A percentile compares a stretch with the other conserved stretches of the same genome.
phyloP scores from a whole-genome alignment of 37 sponge, comb jelly and placozoan species.

The Bolinopsis microptera region DNA sequence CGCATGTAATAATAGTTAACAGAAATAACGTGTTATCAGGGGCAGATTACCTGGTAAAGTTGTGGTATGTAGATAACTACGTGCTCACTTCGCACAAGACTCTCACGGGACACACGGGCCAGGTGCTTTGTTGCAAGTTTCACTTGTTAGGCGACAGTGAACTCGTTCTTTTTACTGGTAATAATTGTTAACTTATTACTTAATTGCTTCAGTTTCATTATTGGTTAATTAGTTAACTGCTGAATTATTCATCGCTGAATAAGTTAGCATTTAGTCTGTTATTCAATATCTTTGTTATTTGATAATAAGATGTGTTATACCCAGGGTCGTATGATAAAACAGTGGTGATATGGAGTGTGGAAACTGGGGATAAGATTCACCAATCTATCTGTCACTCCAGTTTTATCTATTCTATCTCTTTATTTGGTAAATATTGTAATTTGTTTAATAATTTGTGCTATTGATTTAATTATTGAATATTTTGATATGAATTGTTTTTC shows the following conservation, averaged over 20 bases:
- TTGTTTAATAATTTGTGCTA: no score
- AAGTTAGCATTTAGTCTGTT: not conserved
- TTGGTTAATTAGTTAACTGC: no score
- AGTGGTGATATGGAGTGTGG: not conserved
- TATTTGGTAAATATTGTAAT: not conserved
- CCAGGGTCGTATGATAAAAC: conserved; percentile 26
- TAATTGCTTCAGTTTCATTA: no score
- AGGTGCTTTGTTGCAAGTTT: not conserved
- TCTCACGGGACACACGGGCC: conserved; percentile 5
- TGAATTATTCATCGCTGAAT: no score
- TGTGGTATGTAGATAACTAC: conserved; percentile 1
- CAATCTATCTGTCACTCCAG: conserved; percentile 31
- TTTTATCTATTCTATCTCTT: not conserved
- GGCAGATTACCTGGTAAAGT: not conserved
- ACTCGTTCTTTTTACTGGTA: not conserved
- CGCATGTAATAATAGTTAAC: not conserved
- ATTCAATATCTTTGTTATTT: no score
- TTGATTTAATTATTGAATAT: no score
- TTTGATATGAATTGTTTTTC: not conserved
- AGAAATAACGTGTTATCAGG: not conserved
- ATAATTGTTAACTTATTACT: not conserved
- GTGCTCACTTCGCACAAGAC: not conserved
- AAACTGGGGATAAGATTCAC: conserved; percentile 1
- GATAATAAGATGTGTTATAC: no score
- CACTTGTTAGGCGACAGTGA: not conserved